Conservation (phyloP, 2,888 invertebrate genomes). For the Bruchidius siliquastri region DNA sequence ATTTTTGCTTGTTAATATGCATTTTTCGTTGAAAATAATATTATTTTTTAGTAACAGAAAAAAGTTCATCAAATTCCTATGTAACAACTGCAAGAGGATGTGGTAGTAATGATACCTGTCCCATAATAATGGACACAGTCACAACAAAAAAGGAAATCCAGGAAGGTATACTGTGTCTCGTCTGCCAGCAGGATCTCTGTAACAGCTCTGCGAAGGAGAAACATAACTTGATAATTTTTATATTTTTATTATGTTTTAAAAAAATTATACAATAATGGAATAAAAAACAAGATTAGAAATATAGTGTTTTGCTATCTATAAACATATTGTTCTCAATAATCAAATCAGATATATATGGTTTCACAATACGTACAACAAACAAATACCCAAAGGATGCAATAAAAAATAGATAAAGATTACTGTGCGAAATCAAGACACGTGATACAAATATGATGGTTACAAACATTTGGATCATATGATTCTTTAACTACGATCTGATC, state of each 20-base stretch:
- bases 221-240: background rate
- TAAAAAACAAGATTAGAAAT: background rate
- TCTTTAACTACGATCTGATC: too few species aligned
- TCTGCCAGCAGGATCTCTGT: slow-evolving; percentile 13
- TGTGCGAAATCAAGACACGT: too few species aligned
- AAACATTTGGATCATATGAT: too few species aligned
- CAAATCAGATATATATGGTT: too few species aligned
- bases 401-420: too few species aligned
- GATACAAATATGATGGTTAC: too few species aligned
- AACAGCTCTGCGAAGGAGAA: slow-evolving; percentile 4
- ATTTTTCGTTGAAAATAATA: background rate
- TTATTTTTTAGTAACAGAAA: background rate
- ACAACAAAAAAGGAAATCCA: slow-evolving; percentile 6
- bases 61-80: slow-evolving; percentile 8
- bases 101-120: slow-evolving; percentile 9
- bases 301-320: too few species aligned
- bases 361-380: too few species aligned
- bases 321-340: too few species aligned
- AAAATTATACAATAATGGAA: background rate
- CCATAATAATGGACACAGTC: slow-evolving; percentile 5
- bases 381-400: too few species aligned
- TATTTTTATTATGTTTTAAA: background rate
- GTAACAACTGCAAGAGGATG: slow-evolving; percentile 14
- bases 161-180: slow-evolving; percentile 9
- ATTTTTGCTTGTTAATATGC: too few species aligned